Base-by-base conservation (phyloP, 2,888 invertebrate genomes). In the Melipona beecheii region DNA sequence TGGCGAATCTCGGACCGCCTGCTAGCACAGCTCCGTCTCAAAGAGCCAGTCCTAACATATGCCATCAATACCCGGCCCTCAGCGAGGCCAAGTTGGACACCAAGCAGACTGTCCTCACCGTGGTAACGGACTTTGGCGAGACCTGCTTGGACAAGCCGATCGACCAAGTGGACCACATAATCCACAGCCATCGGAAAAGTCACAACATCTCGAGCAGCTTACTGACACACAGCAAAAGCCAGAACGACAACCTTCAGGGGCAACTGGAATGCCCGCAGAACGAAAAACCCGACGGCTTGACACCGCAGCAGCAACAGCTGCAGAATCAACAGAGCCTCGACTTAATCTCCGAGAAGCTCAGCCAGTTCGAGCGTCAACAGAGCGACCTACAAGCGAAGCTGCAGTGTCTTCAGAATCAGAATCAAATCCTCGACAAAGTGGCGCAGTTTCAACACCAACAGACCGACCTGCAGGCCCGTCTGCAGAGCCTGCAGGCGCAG, bases 381-480 rank as follows among this genome's bases (percentile, higher is more conserved):
- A 92, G 92, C 75, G 94, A 94, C 54, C 90, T 94, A 0, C 94
- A 94, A 66, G 94, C 93, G 4, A 94, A 93, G 69, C 74, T 94
- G 19, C 94, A 94, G 75, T 94, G 93, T 75, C 89, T 94, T 2
- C 94, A 94, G 78, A 94, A 90, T 87, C 94, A 94, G 66, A 94
- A 94, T 85, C 93, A 94, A 64, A 93, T 94, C 50, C 88, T 94
- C 1, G 94, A 94, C 77, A 94, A 94, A 75, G 94, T 94, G 0
- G 93, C 94, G 0, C 93, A 93, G 66, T 93, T 92, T 77, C 94
- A 94, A 74, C 93, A 93, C 60, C 93, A 92, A 31, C 93, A 94
- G 60, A 92, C 84, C 76, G 94, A 94, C 81, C 78, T 94, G 4
- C 94, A 94, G 60, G 90, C 90, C 1, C 91, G 94, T 21, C 86